Percentiles rank a stretch among this genome's conserved stretches.
Evolutionary conservation across 2,113 vertebrate genomes (phyloP).

Genomic region (Rallus limicola): DNA sequence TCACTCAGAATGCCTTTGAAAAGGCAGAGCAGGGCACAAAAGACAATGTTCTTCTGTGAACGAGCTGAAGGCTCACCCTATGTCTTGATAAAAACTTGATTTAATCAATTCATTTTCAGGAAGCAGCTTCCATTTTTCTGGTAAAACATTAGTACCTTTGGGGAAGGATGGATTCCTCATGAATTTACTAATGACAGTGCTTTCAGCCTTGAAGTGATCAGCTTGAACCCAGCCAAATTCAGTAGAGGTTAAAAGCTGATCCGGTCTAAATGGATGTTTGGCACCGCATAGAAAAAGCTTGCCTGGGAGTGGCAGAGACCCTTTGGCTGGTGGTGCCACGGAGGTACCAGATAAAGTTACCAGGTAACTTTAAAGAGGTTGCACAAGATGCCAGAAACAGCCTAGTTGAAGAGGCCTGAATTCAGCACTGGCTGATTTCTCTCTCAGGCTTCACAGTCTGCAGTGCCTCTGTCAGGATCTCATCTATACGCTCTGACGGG

Average conservation of each 20-base stretch:
- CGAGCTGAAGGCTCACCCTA: not conserved
- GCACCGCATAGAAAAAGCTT: not conserved
- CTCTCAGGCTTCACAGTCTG: not conserved
- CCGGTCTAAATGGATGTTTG: not conserved
- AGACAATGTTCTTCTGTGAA: not conserved
- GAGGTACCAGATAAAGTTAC: not conserved
- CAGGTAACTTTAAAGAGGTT: not conserved
- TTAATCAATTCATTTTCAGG: constrained; percentile 44
- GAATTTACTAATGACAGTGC: constrained; percentile 40
- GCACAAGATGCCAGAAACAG: not conserved
- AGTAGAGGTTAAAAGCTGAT: constrained; percentile 17
- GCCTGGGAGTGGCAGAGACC: not conserved
- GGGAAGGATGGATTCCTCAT: not conserved
- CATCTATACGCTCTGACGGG: not conserved
- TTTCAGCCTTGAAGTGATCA: constrained; percentile 16
- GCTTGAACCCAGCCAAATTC: constrained; percentile 1
- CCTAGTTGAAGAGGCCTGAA: not conserved
- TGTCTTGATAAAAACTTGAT: constrained; percentile 10
- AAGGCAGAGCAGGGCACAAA: not conserved
- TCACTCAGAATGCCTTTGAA: not conserved
- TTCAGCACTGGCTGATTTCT: not conserved
- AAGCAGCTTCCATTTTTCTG: constrained; percentile 34
- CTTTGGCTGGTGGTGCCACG: rapidly evolving
- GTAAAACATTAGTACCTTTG: constrained; percentile 24
- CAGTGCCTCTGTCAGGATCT: not conserved